Percentiles rank a stretch among this genome's conserved stretches.
These are phyloP conservation scores for Hycleus phaleratus DNA, from an alignment of 1,140 invertebrate genomes.

Conservation along the genomic window DNA sequence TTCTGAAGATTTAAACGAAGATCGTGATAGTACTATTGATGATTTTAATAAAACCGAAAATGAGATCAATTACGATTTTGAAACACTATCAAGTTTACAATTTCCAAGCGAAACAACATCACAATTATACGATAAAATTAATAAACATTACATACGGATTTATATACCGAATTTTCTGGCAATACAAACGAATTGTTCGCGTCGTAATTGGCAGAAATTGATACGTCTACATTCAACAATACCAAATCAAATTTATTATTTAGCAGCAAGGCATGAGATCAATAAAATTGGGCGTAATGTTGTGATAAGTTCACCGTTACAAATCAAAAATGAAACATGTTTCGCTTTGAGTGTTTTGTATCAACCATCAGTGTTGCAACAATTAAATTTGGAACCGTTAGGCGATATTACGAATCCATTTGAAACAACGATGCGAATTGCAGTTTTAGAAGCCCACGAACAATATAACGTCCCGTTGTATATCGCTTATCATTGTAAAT, in stretches of 20 bases:
- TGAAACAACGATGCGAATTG: conserved; percentile 63
- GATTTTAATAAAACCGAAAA: conserved; percentile 23
- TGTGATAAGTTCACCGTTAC: conserved; percentile 62
- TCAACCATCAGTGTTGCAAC: conserved; percentile 59
- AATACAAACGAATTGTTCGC: conserved; percentile 62
- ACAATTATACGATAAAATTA: conserved; percentile 49
- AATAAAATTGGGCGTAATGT: conserved; percentile 32
- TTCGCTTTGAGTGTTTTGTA: conserved; percentile 68
- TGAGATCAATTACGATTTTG: conserved; percentile 32
- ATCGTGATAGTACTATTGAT: neutral
- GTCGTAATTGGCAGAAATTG: conserved; percentile 59
- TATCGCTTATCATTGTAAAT: conserved; percentile 71
- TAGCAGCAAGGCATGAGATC: conserved; percentile 32
- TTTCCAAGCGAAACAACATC: conserved; percentile 47
- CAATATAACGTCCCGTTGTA: conserved; percentile 67
- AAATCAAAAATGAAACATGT: conserved; percentile 67
- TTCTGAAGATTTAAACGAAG: conserved; percentile 37
- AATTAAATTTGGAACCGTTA: conserved; percentile 51
- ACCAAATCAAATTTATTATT: conserved; percentile 25
- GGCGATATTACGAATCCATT: conserved; percentile 68
- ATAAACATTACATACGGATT: conserved; percentile 55
- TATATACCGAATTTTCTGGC: conserved; percentile 59
- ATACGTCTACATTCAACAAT: conserved; percentile 48
- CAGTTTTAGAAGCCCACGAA: conserved; percentile 64
- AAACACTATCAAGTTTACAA: conserved; percentile 35